Evolutionary conservation across 2,797 vertebrate species (phyloP).

Genomic region (Clarias pachynema): DNA sequence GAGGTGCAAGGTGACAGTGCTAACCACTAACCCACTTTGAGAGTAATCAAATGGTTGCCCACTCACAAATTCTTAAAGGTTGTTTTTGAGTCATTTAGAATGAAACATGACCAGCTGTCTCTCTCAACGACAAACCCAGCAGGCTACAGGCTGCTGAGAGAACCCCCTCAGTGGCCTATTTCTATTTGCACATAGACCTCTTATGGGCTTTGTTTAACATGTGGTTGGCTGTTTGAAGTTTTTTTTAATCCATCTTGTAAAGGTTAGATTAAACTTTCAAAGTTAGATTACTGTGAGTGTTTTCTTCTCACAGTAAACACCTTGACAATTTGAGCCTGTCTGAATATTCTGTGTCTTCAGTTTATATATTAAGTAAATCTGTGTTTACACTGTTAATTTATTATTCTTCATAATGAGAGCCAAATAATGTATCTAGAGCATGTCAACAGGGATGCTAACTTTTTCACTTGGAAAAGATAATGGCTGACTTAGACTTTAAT

Average conservation of each 20-base stretch:
- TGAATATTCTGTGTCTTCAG: not conserved
- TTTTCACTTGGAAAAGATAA: slow-evolving; percentile 9
- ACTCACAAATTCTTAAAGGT: not conserved
- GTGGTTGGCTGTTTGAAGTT: not conserved
- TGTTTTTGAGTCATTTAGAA: slow-evolving; percentile 1
- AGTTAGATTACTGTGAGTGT: too few relatives aligned
- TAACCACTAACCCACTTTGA: not conserved
- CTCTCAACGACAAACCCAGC: not conserved
- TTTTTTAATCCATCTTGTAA: not conserved
- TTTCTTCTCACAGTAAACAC: not conserved
- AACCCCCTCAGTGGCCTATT: not conserved
- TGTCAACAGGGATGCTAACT: slow-evolving; percentile 7
- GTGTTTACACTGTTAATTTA: not conserved
- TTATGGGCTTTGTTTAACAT: not conserved
- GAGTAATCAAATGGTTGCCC: not conserved
- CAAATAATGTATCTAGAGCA: slow-evolving; percentile 4
- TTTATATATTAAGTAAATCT: not conserved
- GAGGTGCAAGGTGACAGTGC: too few relatives aligned
- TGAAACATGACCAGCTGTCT: not conserved
- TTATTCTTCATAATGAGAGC: slow-evolving; percentile 4
- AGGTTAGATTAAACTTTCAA: too few relatives aligned
- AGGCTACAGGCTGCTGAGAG: not conserved
- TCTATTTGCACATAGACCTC: not conserved
- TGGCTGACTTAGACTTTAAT: not conserved
- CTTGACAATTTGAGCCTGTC: not conserved